These are phyloP conservation scores for Axis porcinus DNA, from an alignment of 2,113 vertebrate genomes.

Conservation along the genomic window DNA sequence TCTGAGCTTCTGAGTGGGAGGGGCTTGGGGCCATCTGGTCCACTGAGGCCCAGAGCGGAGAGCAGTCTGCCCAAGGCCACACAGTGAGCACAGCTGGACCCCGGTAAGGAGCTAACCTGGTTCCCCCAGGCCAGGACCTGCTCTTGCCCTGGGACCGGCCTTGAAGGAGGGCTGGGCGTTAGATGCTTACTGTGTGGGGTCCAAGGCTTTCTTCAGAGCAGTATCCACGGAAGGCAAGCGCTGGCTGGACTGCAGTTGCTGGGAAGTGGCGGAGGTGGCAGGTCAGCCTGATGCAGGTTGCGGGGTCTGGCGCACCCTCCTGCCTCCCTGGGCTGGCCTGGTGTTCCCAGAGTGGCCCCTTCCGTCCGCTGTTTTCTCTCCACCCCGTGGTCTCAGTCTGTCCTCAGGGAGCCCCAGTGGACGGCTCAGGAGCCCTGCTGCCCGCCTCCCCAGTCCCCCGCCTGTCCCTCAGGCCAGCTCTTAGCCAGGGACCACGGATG, in stretches of 20 bases:
- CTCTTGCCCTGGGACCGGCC: background rate
- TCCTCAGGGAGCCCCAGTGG: background rate
- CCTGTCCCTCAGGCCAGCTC: background rate
- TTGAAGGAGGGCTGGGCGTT: background rate
- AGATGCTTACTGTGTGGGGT: background rate
- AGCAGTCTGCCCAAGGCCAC: background rate
- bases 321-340: background rate
- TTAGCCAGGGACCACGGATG: background rate
- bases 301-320: accelerated
- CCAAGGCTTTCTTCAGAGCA: background rate
- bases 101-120: background rate
- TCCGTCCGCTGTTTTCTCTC: background rate
- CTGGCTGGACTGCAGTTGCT: background rate
- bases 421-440: background rate
- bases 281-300: background rate
- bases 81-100: background rate
- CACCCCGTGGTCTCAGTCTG: background rate
- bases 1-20: background rate
- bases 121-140: background rate
- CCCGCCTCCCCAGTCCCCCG: background rate
- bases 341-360: background rate
- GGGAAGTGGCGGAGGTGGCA: accelerated
- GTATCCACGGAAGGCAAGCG: background rate
- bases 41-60: background rate
- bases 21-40: background rate